Conservation (phyloP, 1,140 invertebrate genomes). For the Eriocheir sinensis region DNA sequence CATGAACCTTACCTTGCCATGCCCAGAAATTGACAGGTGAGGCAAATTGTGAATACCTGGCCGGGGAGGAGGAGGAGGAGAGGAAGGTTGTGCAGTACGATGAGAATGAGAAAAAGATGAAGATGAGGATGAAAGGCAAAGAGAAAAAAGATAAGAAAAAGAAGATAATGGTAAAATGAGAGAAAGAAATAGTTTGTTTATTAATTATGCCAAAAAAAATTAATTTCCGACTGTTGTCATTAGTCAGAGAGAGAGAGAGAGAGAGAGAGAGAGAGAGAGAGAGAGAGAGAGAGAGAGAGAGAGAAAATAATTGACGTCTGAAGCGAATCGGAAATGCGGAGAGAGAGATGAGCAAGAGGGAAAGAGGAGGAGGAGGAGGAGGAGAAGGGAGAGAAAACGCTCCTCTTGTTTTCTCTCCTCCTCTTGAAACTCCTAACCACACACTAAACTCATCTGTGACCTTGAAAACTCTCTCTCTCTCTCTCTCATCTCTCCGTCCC, state of each 20-base stretch:
- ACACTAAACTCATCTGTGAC: not conserved
- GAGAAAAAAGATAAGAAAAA: not conserved
- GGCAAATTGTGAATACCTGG: slow-evolving; percentile 38
- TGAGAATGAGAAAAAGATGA: not conserved
- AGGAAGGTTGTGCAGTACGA: not conserved
- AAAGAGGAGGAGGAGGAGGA: slow-evolving; percentile 19
- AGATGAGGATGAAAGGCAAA: not conserved
- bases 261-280: slow-evolving; percentile 44
- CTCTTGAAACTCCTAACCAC: not conserved
- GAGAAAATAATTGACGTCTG: slow-evolving; percentile 64
- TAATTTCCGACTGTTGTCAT: too few relatives aligned
- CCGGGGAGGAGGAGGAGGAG: not conserved
- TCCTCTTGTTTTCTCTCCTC: slow-evolving; percentile 15
- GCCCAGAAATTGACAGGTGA: slow-evolving; percentile 40
- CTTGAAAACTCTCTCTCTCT: too few relatives aligned
- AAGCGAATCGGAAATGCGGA: slow-evolving; percentile 66
- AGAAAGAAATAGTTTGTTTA: too few relatives aligned
- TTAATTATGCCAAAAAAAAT: too few relatives aligned
- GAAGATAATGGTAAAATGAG: not conserved
- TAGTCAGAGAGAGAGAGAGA: too few relatives aligned
- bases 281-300: slow-evolving; percentile 54
- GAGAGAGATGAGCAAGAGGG: slow-evolving; percentile 6
- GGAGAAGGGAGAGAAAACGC: slow-evolving; percentile 52
- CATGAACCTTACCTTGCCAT: slow-evolving; percentile 1
- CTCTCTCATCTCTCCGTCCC: not conserved